These are phyloP conservation scores for Fabriciana adippe DNA, from an alignment of 2,888 invertebrate species.

Conservation along the genomic window DNA sequence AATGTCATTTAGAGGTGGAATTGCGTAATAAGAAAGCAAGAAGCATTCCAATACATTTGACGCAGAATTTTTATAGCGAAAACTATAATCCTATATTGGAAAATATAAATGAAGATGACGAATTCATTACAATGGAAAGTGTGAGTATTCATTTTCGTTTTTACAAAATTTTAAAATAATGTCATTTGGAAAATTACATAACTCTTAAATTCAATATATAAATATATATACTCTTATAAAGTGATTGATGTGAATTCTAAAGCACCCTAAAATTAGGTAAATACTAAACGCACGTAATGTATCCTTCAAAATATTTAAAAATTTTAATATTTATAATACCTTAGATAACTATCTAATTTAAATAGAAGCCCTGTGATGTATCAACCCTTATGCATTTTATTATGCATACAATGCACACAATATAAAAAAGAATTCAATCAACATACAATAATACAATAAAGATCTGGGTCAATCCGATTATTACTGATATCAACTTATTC, in stretches of 20 bases:
- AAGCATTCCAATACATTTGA: conserved; percentile 70
- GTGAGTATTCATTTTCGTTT: conserved; percentile 57
- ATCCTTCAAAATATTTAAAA: too few species aligned
- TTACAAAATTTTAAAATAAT: too few species aligned
- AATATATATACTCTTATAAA: too few species aligned
- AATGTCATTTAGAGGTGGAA: conserved; percentile 62
- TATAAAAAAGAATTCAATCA: conserved; percentile 10
- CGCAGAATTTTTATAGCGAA: conserved; percentile 67
- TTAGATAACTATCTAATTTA: too few species aligned
- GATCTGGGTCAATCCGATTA: conserved; percentile 7
- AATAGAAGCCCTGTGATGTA: conserved; percentile 79
- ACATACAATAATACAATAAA: conserved; percentile 9
- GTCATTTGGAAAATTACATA: too few species aligned
- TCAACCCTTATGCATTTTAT: conserved; percentile 52
- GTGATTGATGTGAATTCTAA: too few species aligned
- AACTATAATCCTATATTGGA: conserved; percentile 60
- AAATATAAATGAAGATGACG: conserved; percentile 70
- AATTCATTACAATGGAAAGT: conserved; percentile 86
- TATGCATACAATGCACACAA: background rate
- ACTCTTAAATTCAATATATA: too few species aligned
- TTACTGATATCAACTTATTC: background rate
- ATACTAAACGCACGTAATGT: too few species aligned
- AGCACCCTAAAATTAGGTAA: too few species aligned
- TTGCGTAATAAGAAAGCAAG: conserved; percentile 65
- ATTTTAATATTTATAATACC: too few species aligned